phyloP scores from a whole-genome alignment of 2,797 vertebrate species.

The Mormyrus proboscirostris region DNA sequence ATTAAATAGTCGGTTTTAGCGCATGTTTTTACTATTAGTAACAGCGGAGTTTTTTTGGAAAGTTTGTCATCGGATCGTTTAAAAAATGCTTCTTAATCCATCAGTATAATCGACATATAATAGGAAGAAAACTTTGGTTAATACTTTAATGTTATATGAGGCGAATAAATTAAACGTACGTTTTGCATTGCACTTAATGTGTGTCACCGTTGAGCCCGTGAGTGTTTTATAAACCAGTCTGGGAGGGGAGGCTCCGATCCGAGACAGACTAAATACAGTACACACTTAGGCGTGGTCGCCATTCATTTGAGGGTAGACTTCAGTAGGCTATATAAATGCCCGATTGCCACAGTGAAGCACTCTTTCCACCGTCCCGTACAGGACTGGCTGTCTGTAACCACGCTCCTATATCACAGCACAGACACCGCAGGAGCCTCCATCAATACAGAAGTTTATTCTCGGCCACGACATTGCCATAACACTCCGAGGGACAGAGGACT shows the following conservation, averaged over 20 bases:
- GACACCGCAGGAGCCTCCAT: background rate
- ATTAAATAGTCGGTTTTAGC: background rate
- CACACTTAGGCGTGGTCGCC: constrained; percentile 9
- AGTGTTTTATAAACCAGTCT: background rate
- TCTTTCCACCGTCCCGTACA: background rate
- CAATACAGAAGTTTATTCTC: background rate
- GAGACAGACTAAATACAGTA: background rate
- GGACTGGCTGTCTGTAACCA: background rate
- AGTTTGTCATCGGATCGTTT: background rate
- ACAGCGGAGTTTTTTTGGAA: background rate
- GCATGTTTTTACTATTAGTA: background rate
- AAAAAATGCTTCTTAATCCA: background rate
- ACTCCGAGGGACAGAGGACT: background rate
- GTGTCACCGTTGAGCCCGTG: background rate
- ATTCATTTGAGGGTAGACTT: background rate
- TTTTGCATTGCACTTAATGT: background rate
- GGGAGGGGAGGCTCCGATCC: background rate
- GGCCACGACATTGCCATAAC: background rate
- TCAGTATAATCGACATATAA: background rate
- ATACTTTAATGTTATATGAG: background rate
- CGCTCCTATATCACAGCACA: background rate
- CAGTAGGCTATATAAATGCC: constrained; percentile 11
- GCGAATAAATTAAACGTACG: background rate
- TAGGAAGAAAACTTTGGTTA: background rate
- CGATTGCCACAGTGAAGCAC: background rate